Evolutionary conservation across 2,113 vertebrate genomes (phyloP).

Genomic region (Xenopus tropicalis): DNA sequence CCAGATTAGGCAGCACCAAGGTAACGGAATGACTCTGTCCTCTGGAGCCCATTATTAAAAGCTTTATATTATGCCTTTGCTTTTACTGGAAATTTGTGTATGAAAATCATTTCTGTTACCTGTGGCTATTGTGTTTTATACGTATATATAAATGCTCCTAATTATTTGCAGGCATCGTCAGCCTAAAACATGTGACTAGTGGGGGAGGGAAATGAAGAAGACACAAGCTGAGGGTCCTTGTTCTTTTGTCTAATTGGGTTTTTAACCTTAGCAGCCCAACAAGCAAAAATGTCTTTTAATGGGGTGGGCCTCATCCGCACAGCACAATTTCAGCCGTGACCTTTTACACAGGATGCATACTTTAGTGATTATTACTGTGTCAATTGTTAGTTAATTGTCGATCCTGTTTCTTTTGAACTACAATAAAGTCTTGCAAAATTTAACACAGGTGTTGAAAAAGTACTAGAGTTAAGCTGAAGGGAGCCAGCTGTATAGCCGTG

Average conservation of each 20-base stretch:
- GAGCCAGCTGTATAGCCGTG: background rate
- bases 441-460: background rate
- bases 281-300: too few species aligned
- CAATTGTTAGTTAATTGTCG: background rate
- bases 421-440: background rate
- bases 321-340: too few species aligned
- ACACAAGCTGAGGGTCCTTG: too few species aligned
- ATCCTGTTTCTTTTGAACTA: background rate
- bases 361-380: background rate
- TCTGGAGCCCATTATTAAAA: conserved; percentile 7
- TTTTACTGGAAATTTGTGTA: background rate
- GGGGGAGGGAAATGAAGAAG: too few species aligned
- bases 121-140: too few species aligned
- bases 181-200: too few species aligned
- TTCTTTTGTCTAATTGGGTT: too few species aligned
- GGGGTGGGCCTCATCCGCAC: too few species aligned
- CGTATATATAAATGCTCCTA: too few species aligned
- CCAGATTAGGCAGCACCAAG: conserved; percentile 47
- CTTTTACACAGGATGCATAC: background rate
- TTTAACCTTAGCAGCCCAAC: too few species aligned
- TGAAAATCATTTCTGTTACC: too few species aligned
- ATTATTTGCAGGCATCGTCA: too few species aligned
- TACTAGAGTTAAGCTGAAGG: background rate
- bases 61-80: background rate
- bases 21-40: background rate